Base-by-base conservation (phyloP, 92 coral and sea anemone genomes). In the Porites cylindrica region DNA sequence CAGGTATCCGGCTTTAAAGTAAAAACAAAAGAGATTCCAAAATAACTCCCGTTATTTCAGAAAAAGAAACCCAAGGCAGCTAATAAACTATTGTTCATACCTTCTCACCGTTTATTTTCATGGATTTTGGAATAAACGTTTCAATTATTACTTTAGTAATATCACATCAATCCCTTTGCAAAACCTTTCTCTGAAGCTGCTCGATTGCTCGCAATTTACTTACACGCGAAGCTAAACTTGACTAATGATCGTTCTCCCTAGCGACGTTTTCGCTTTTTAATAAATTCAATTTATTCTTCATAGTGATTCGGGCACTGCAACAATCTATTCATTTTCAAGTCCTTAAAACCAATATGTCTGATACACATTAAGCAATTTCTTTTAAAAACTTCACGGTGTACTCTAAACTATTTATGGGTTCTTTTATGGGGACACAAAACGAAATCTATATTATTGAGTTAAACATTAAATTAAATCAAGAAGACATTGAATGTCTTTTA, bases 331-430 rank as follows among this genome's bases (percentile, higher is more conserved):
- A 83, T 83, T 83, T 83, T 74, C 72, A 51, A 54, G 65, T 65
- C 81, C 87, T 83, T 74, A 73, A 62, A 51, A 73, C 73, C 87
- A 83, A 83, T 63, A 83, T 60, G 59, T 74, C 81, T 83, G 80
- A 83, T 83, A 72, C 80, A 72, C 80, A 83, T 83, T 73, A 83
- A 61, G 74, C 87, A 83, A 83, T 83, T 83, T 83, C 81, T 62
- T 83, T 73, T 62, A 63, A 83, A 75, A 83, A 83, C 87, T 83
- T 83, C 87, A 83, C 21, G 81, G 86, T 51, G 80, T 51, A 83
- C 87, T 83, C 72, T 52, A 73, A 83, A 83, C 86, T 68, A 58
- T 71, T 70, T 70, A 70, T 70, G 47, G 66, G 38, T 51, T 72
- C 62, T 19, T 75, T 83, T 63, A 50, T 83, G 72, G 52, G 73